A percentile compares a stretch with the other conserved stretches of the same genome.
Conservation (phyloP, 1,140 invertebrate species). For the Ditylenchus dipsaci region DNA sequence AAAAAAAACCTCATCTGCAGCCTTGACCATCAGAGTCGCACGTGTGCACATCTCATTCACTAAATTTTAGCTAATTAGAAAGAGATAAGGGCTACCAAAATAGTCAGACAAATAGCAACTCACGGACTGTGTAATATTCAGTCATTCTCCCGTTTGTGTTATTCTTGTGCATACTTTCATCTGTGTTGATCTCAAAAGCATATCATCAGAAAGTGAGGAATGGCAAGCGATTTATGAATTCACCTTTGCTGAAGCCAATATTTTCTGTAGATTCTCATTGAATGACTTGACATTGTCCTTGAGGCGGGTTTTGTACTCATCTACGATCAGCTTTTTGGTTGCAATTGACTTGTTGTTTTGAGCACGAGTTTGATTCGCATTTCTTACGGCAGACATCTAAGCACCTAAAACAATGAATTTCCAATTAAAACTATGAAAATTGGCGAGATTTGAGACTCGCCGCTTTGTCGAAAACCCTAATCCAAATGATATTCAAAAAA, state of each 20-base stretch:
- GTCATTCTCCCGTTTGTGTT: not conserved
- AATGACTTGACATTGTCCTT: constrained; percentile 36
- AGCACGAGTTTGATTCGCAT: too few relatives aligned
- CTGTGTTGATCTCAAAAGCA: constrained; percentile 18
- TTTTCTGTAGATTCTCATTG: constrained; percentile 29
- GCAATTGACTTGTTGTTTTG: constrained; percentile 16
- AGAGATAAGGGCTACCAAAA: constrained; percentile 5
- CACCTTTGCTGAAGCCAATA: constrained; percentile 35
- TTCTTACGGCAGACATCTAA: too few relatives aligned
- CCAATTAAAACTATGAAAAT: too few relatives aligned
- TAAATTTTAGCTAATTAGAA: constrained; percentile 33
- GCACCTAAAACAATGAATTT: too few relatives aligned
- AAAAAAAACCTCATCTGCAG: constrained; percentile 12
- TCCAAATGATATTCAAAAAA: too few relatives aligned
- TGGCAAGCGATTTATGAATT: constrained; percentile 5
- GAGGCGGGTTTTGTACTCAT: constrained; percentile 31
- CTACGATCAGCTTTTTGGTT: constrained; percentile 30
- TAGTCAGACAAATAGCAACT: not conserved
- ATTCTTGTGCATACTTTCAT: constrained; percentile 6
- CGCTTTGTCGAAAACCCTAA: too few relatives aligned
- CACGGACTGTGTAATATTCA: not conserved
- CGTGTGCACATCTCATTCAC: constrained; percentile 30
- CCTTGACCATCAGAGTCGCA: constrained; percentile 34
- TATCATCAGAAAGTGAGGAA: not conserved
- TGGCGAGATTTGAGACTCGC: too few relatives aligned